Conservation (phyloP, 2,888 invertebrate genomes). For the Clostera curtula region DNA sequence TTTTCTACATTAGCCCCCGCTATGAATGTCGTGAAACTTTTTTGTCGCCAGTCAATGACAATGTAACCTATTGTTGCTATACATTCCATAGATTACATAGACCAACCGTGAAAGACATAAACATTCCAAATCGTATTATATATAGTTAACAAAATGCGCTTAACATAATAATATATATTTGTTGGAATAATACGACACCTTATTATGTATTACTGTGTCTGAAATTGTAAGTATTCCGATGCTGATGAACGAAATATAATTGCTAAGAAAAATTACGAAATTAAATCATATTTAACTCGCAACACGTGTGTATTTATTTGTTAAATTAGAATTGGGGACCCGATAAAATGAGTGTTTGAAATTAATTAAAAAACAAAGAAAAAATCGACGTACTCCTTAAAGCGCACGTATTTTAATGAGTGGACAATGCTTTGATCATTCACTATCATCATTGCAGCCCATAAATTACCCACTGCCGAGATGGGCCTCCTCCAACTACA, state of each 20-base stretch:
- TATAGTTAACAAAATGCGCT: conserved; percentile 59
- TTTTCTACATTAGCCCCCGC: conserved; percentile 11
- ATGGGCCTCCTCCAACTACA: too few relatives aligned
- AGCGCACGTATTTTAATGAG: too few relatives aligned
- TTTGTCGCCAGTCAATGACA: conserved; percentile 34
- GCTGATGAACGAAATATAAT: conserved; percentile 71
- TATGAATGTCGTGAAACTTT: conserved; percentile 8
- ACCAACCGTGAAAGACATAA: conserved; percentile 34
- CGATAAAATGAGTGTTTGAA: conserved; percentile 2
- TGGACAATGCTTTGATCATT: too few relatives aligned
- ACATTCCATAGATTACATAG: conserved; percentile 41
- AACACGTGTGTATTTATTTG: conserved; percentile 29
- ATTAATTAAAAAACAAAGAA: background rate
- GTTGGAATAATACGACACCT: conserved; percentile 48
- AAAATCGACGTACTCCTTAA: too few relatives aligned
- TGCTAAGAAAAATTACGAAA: conserved; percentile 74
- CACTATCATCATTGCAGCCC: too few relatives aligned
- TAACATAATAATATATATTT: conserved; percentile 52
- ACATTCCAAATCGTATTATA: conserved; percentile 59
- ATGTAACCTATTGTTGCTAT: conserved; percentile 25
- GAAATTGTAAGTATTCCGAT: conserved; percentile 66
- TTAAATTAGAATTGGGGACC: background rate
- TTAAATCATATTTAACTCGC: conserved; percentile 75
- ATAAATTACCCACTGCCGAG: too few relatives aligned
- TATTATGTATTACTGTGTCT: conserved; percentile 61